phyloP scores from a whole-genome alignment of 1,140 invertebrate genomes.

The Bacillus rossius region DNA sequence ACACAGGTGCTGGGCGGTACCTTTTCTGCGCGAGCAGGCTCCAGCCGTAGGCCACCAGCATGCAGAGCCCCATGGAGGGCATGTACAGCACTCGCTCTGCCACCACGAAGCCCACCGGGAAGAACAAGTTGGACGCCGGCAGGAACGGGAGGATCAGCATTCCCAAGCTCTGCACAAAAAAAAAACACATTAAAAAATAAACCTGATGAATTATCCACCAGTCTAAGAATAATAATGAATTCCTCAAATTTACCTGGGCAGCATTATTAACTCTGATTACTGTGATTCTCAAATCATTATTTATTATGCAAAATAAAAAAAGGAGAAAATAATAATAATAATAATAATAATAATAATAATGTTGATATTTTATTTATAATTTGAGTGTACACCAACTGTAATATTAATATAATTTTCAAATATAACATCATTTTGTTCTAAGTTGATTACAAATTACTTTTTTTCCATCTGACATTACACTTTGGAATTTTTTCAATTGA shows the following conservation, averaged over 20 bases:
- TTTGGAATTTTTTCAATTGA: too few relatives aligned
- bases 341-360: slow-evolving; percentile 1
- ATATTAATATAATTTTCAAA: background rate
- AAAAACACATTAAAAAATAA: slow-evolving; percentile 16
- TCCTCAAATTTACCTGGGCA: background rate
- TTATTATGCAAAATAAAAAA: slow-evolving; percentile 2
- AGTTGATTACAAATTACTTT: too few relatives aligned
- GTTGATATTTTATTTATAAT: background rate
- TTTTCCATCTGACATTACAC: too few relatives aligned
- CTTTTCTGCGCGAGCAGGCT: slow-evolving; percentile 46
- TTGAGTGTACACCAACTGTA: background rate
- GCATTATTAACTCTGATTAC: too few relatives aligned
- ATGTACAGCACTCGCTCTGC: slow-evolving; percentile 94
- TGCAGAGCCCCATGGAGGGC: slow-evolving; percentile 96
- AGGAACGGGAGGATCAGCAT: slow-evolving; percentile 88
- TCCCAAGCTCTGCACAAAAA: slow-evolving; percentile 64
- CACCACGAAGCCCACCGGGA: slow-evolving; percentile 95
- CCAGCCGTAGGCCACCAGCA: slow-evolving; percentile 81
- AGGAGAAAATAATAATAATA: background rate
- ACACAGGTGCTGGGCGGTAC: too few relatives aligned
- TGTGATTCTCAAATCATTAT: too few relatives aligned
- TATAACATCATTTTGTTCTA: too few relatives aligned
- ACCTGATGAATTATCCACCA: slow-evolving; percentile 2
- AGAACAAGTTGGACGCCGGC: slow-evolving; percentile 95
- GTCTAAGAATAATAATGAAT: background rate